phyloP scores from a whole-genome alignment of 2,888 invertebrate genomes.

The Opisthograptis luteolata region DNA sequence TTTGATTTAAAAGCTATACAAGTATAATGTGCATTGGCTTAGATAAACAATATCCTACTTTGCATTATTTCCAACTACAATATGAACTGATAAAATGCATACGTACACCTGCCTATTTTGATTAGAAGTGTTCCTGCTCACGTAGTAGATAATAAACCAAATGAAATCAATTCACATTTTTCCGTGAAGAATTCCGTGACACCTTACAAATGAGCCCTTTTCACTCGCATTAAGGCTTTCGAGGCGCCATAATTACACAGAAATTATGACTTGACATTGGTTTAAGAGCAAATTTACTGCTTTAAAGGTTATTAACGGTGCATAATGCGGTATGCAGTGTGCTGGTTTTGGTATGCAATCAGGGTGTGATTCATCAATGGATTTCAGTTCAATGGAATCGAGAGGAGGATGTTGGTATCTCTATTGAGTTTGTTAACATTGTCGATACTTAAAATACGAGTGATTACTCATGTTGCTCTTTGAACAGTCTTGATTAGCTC shows the following conservation, averaged over 20 bases:
- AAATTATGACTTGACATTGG: conserved; percentile 58
- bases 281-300: conserved; percentile 59
- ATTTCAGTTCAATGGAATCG: conserved; percentile 27
- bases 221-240: conserved; percentile 48
- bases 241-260: conserved; percentile 56
- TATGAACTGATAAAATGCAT: too few relatives aligned
- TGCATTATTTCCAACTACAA: too few relatives aligned
- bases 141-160: background rate
- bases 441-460: background rate
- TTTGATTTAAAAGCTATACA: too few relatives aligned
- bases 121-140: background rate
- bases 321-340: conserved; percentile 52
- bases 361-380: conserved; percentile 61
- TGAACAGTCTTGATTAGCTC: too few relatives aligned
- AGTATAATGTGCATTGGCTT: too few relatives aligned
- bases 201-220: conserved; percentile 52
- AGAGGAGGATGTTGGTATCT: conserved; percentile 28
- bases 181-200: conserved; percentile 31
- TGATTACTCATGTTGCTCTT: background rate
- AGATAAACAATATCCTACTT: too few relatives aligned
- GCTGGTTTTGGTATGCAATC: conserved; percentile 60
- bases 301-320: conserved; percentile 68
- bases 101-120: too few relatives aligned
- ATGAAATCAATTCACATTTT: conserved; percentile 20
- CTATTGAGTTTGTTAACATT: conserved; percentile 7